A percentile compares a stretch with the other conserved stretches of the same genome.
Conservation (phyloP, 2,888 invertebrate species). For the Apomyelois bistriatella region DNA sequence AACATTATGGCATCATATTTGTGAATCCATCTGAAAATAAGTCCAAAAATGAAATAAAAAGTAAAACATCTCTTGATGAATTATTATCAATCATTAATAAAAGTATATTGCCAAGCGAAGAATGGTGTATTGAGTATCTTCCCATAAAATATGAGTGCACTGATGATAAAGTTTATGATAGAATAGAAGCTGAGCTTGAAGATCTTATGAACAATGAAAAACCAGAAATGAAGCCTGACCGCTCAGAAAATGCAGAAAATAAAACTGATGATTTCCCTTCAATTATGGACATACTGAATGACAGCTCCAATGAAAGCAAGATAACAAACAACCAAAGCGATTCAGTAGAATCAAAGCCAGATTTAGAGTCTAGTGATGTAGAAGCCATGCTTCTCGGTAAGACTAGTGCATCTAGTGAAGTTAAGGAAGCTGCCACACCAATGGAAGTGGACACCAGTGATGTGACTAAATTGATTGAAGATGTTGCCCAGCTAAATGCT, state of each 20-base stretch:
- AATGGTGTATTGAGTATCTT: slow-evolving; percentile 70
- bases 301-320: slow-evolving; percentile 40
- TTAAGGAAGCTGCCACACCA: slow-evolving; percentile 33
- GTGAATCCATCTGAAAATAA: slow-evolving; percentile 42
- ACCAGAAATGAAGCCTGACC: slow-evolving; percentile 40
- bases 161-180: slow-evolving; percentile 73
- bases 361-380: slow-evolving; percentile 66
- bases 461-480: slow-evolving; percentile 43
- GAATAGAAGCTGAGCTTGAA: slow-evolving; percentile 74
- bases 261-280: slow-evolving; percentile 69
- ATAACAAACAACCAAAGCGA: slow-evolving; percentile 41
- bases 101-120: slow-evolving; percentile 58
- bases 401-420: slow-evolving; percentile 25
- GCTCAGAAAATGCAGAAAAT: slow-evolving; percentile 26
- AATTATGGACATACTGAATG: slow-evolving; percentile 72
- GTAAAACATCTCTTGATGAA: slow-evolving; percentile 48
- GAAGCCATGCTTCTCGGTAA: slow-evolving; percentile 72
- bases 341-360: slow-evolving; percentile 45
- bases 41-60: slow-evolving; percentile 37
- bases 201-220: slow-evolving; percentile 71
- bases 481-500: slow-evolving; percentile 41
- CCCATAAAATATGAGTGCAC: slow-evolving; percentile 64
- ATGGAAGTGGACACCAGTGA: slow-evolving; percentile 56
- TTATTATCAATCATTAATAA: slow-evolving; percentile 54
- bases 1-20: slow-evolving; percentile 65